Evolutionary conservation across 2,797 vertebrate genomes (phyloP), one percentile per base, ranked within the genome.

Genomic region (Urosaurus nigricauda): DNA sequence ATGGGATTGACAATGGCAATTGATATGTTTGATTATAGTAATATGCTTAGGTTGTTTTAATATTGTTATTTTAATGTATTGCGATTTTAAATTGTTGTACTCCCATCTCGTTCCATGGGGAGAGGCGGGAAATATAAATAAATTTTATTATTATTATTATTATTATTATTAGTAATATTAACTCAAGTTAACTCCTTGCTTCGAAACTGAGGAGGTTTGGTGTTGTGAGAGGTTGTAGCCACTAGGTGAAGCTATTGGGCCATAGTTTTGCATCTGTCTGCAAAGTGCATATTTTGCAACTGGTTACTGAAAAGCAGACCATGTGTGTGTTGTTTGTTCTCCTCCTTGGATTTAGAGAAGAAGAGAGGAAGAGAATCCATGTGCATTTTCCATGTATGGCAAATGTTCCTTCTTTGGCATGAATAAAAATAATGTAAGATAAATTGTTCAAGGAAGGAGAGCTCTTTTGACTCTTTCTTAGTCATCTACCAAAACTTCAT

Each of bases 241-340:
- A 89, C 93, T 96, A 96, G 96, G 93, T 96, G 97, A 97, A 92
- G 88, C 68, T 86, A 95, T 95, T 93, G 93, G 92, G 96, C 95
- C 70, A 88, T 89, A 68, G 83, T 95, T 94, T 58, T 84, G 11
- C 58, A 37, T 14, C 60, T 35, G 71, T 35, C 1, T 35, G 84
- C 58, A 84, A 87, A 86, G 82, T 60, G 40, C 21, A 84, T 60
- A 63, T 93, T 90, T 87, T 43, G 93, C 92, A 92, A 78, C 19
- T 89, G 93, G 77, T n/a, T n/a, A n/a, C n/a, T n/a, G n/a, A n/a
- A 91, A 93, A 95, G 65, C 83, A 92, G 86, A 83, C 16, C 29
- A 58, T n/a, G 70, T 40, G 4, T 35, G 2, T 75, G 47, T 16
- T 83, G 84, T 11, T 83, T 68, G 9, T 68, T 17, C 24, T 65